Percentiles rank a stretch among this genome's conserved stretches.
These are phyloP conservation scores for Eupsittula cactorum DNA, from an alignment of 2,113 vertebrate genomes.

Conservation along the genomic window DNA sequence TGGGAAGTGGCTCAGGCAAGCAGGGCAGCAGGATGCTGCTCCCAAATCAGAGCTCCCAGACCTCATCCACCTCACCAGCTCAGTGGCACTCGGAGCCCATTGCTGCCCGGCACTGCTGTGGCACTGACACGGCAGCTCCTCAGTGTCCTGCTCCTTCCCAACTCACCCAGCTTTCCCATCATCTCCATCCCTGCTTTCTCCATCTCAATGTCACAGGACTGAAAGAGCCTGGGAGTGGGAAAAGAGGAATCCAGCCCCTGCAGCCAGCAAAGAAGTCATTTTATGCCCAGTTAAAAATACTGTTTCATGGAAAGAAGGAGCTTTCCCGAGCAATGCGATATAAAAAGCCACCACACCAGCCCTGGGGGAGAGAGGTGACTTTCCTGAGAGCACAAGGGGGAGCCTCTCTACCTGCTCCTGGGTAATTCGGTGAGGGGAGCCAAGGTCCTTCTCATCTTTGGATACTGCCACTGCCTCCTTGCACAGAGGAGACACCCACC, in stretches of 20 bases:
- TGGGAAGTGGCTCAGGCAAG: neutral
- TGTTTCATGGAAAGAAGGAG: neutral
- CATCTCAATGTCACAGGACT: accelerated
- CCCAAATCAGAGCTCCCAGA: neutral
- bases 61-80: accelerated
- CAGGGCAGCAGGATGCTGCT: neutral
- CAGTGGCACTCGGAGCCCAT: accelerated
- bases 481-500: accelerated
- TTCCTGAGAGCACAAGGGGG: neutral
- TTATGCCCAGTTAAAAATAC: neutral
- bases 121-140: accelerated
- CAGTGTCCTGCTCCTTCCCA: neutral
- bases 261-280: accelerated
- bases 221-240: neutral
- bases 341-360: neutral
- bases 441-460: neutral
- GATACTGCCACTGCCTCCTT: neutral
- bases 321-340: neutral
- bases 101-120: accelerated
- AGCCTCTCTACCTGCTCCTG: neutral
- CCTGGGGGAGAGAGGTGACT: neutral
- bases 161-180: neutral
- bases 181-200: neutral
- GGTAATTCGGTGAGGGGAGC: neutral
- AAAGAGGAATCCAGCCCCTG: neutral